Evolutionary conservation across 2,797 vertebrate species (phyloP).

Genomic region (Gymnoscopelus microlampas): DNA sequence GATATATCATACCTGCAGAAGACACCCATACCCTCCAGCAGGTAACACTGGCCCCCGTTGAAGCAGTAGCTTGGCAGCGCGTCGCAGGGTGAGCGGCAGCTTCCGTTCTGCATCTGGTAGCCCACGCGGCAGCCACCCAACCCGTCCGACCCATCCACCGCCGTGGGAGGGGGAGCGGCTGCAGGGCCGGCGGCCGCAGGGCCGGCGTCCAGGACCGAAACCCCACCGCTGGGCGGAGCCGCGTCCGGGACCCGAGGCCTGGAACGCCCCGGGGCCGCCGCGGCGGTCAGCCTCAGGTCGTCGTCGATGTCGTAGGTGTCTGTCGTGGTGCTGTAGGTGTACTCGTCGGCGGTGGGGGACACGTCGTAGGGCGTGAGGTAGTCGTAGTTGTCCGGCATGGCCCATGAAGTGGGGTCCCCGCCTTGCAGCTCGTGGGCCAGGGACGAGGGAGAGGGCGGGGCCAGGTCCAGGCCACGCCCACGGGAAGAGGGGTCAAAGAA

Average conservation of each 20-base stretch:
- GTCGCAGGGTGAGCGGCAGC: conserved; percentile 92
- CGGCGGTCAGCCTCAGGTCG: conserved; percentile 65
- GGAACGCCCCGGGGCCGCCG: conserved; percentile 63
- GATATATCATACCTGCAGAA: conserved; percentile 90
- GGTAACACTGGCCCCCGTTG: conserved; percentile 96
- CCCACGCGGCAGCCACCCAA: conserved; percentile 83
- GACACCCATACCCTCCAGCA: conserved; percentile 89
- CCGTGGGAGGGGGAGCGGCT: conserved; percentile 41
- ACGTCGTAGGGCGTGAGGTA: conserved; percentile 91
- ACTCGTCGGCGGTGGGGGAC: conserved; percentile 87
- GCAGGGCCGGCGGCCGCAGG: conserved; percentile 43
- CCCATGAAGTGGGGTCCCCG: conserved; percentile 85
- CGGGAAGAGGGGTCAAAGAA: conserved; percentile 85
- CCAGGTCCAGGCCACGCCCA: conserved; percentile 69
- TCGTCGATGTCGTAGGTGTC: conserved; percentile 80
- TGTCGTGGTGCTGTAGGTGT: conserved; percentile 81
- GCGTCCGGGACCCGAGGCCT: conserved; percentile 58
- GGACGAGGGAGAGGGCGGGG: conserved; percentile 67
- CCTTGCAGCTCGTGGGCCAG: conserved; percentile 77
- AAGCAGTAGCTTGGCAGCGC: conserved; percentile 91
- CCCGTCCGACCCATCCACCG: conserved; percentile 76
- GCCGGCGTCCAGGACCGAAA: conserved; percentile 39
- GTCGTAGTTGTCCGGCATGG: conserved; percentile 86
- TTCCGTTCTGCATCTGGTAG: conserved; percentile 86
- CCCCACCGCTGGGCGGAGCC: conserved; percentile 41